phyloP scores from a whole-genome alignment of 1,140 invertebrate species.

The Pseudomyrmex concolor region DNA sequence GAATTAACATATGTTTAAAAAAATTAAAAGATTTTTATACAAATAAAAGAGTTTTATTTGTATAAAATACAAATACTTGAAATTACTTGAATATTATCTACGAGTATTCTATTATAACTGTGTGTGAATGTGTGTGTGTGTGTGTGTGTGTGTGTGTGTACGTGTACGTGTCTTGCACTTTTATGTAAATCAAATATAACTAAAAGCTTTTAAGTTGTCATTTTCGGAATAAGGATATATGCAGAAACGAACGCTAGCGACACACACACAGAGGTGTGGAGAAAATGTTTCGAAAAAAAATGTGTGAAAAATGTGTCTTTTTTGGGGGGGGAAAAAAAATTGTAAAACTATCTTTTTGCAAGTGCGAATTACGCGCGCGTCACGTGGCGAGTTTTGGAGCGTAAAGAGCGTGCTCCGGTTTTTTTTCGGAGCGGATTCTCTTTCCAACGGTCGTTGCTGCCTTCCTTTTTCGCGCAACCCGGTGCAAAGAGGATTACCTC shows the following conservation, averaged over 20 bases:
- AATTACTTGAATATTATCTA: too few species aligned
- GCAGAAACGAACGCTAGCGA: conserved; percentile 11
- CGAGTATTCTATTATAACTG: too few species aligned
- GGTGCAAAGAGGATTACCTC: conserved; percentile 58
- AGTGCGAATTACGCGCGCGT: conserved; percentile 33
- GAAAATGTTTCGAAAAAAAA: background rate
- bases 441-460: background rate
- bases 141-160: too few species aligned
- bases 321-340: background rate
- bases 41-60: too few species aligned
- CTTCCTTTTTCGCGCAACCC: conserved; percentile 47
- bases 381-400: conserved; percentile 44
- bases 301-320: background rate
- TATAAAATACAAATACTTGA: too few species aligned
- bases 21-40: too few species aligned
- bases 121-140: too few species aligned
- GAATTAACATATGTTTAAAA: background rate
- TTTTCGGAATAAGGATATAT: conserved; percentile 5
- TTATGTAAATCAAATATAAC: background rate
- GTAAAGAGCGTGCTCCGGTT: conserved; percentile 29
- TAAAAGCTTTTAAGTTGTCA: background rate
- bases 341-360: background rate
- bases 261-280: background rate
- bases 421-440: conserved; percentile 22
- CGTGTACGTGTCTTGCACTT: too few species aligned